Percentiles rank a stretch among this genome's conserved stretches.
Evolutionary conservation across 2,888 invertebrate species (phyloP).

Genomic region (Odontothrips loti): DNA sequence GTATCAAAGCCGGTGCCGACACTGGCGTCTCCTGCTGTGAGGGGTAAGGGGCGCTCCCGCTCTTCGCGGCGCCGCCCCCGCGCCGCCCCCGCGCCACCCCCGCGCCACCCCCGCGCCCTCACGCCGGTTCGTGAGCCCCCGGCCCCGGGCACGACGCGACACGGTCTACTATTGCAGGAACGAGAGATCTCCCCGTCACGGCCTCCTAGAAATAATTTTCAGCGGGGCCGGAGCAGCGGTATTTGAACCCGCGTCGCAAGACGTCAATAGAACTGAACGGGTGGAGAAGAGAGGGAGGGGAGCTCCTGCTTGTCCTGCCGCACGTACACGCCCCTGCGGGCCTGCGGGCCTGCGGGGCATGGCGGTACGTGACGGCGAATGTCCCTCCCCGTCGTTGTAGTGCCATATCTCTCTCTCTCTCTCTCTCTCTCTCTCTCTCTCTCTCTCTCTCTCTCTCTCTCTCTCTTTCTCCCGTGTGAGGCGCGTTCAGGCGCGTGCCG

Average conservation of each 20-base stretch:
- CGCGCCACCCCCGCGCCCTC: too few species aligned
- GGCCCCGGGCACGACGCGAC: too few species aligned
- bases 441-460: conserved; percentile 18
- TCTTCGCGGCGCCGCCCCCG: too few species aligned
- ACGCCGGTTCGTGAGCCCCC: too few species aligned
- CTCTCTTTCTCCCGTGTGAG: not conserved
- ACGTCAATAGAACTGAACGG: not conserved
- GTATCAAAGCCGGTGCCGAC: too few species aligned
- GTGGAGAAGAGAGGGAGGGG: not conserved
- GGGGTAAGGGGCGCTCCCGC: too few species aligned
- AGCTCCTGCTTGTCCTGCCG: not conserved
- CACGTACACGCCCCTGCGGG: not conserved
- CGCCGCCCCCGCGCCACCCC: too few species aligned
- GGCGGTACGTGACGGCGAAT: not conserved
- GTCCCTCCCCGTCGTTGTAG: conserved; percentile 24
- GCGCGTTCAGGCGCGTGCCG: not conserved
- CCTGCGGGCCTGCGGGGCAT: not conserved
- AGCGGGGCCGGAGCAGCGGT: conserved; percentile 14
- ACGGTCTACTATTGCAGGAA: too few species aligned
- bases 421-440: conserved; percentile 26
- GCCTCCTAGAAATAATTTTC: conserved; percentile 31
- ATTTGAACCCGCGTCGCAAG: not conserved
- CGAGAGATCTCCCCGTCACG: not conserved
- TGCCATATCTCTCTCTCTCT: conserved; percentile 17
- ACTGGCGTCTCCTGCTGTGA: too few species aligned